phyloP scores from a whole-genome alignment of 2,888 invertebrate genomes.

The Rhimphoctona megacephalus region DNA sequence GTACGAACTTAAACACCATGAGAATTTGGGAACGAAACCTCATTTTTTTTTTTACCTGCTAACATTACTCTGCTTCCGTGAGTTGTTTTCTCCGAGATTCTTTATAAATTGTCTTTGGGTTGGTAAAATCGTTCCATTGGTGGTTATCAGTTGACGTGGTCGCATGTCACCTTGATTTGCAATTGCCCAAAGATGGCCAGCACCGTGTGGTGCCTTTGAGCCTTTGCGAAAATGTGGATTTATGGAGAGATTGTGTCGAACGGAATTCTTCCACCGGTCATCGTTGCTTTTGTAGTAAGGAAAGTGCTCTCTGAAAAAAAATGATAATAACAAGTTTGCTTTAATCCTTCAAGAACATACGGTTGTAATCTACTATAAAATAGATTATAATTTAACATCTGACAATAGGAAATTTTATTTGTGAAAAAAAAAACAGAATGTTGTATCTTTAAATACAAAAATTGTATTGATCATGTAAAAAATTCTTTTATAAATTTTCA shows the following conservation, averaged over 20 bases:
- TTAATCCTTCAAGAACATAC: background rate
- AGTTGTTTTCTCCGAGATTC: constrained; percentile 62
- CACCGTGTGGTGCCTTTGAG: constrained; percentile 93
- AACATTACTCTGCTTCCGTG: constrained; percentile 65
- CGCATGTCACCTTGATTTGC: constrained; percentile 88
- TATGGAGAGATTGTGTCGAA: constrained; percentile 95
- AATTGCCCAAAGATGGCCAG: constrained; percentile 95
- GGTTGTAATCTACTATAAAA: background rate
- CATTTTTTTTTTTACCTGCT: constrained; percentile 58
- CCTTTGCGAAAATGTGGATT: constrained; percentile 97
- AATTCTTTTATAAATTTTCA: background rate
- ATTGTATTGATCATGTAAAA: background rate
- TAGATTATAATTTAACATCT: background rate
- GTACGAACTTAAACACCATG: background rate
- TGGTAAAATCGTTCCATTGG: constrained; percentile 58
- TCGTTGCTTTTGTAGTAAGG: constrained; percentile 96
- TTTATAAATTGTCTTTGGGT: constrained; percentile 67
- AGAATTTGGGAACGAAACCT: background rate
- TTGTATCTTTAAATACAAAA: background rate
- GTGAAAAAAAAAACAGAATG: background rate
- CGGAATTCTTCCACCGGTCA: constrained; percentile 97
- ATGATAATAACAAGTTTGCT: constrained; percentile 15
- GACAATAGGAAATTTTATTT: constrained; percentile 50
- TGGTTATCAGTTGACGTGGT: constrained; percentile 74
- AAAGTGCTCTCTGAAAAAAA: constrained; percentile 90